Percentiles rank a stretch among this genome's conserved stretches.
phyloP scores from a whole-genome alignment of 2,797 vertebrate species.

The Acipenser oxyrinchus region DNA sequence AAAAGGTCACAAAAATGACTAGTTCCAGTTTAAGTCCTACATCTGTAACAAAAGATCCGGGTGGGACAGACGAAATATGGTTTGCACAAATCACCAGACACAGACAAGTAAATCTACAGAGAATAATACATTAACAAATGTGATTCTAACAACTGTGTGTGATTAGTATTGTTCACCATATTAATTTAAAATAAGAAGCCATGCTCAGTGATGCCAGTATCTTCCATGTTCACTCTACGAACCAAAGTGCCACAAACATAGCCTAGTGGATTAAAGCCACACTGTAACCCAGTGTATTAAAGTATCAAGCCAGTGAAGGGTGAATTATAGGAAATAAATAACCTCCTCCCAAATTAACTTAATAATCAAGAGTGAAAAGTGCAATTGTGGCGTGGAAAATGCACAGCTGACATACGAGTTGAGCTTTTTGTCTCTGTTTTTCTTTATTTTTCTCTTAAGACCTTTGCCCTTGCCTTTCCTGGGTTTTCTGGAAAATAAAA shows the following conservation, averaged over 20 bases:
- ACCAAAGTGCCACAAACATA: neutral
- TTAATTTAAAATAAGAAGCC: slow-evolving; percentile 25
- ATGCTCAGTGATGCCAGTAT: slow-evolving; percentile 33
- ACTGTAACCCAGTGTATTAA: slow-evolving; percentile 12
- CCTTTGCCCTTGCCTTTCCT: slow-evolving; percentile 89
- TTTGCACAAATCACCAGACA: too few species aligned
- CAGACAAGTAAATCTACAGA: too few species aligned
- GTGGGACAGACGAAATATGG: too few species aligned
- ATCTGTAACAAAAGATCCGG: too few species aligned
- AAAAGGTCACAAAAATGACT: too few species aligned
- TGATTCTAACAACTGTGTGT: too few species aligned
- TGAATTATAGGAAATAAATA: slow-evolving; percentile 54
- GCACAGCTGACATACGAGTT: slow-evolving; percentile 72
- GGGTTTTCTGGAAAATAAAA: slow-evolving; percentile 91
- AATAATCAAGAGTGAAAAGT: slow-evolving; percentile 57
- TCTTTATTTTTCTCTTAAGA: slow-evolving; percentile 98
- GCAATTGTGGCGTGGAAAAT: slow-evolving; percentile 58
- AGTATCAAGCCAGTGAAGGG: slow-evolving; percentile 43
- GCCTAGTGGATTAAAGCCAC: slow-evolving; percentile 4
- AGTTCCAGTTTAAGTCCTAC: too few species aligned
- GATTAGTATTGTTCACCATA: too few species aligned
- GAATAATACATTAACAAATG: too few species aligned
- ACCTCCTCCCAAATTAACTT: slow-evolving; percentile 66
- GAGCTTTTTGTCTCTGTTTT: slow-evolving; percentile 81
- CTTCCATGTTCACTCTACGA: slow-evolving; percentile 24